phyloP scores from a whole-genome alignment of 2,888 invertebrate species.

The Choristoneura rosaceana region DNA sequence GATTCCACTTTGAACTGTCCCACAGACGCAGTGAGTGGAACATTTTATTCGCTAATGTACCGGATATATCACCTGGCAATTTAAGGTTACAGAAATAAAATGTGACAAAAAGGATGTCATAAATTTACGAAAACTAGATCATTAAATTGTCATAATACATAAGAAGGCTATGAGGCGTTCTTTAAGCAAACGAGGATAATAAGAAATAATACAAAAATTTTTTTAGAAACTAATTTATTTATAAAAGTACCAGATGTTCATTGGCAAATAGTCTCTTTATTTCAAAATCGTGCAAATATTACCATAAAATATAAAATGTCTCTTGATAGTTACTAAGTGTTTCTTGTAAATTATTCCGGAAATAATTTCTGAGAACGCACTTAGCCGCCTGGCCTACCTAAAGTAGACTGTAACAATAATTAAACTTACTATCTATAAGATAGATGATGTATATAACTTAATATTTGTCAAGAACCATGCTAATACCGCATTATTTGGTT shows the following conservation, averaged over 20 bases:
- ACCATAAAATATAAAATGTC: constrained; percentile 36
- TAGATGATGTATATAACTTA: constrained; percentile 62
- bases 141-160: neutral
- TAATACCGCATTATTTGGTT: constrained; percentile 75
- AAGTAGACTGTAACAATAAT: constrained; percentile 54
- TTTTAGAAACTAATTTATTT: constrained; percentile 33
- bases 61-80: constrained; percentile 13
- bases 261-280: constrained; percentile 25
- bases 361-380: constrained; percentile 76
- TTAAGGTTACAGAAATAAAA: neutral
- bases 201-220: constrained; percentile 3
- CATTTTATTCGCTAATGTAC: constrained; percentile 11
- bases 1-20: constrained; percentile 60
- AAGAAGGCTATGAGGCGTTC: neutral
- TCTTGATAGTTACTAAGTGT: constrained; percentile 50
- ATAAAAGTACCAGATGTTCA: constrained; percentile 31
- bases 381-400: constrained; percentile 53
- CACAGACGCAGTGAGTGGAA: constrained; percentile 49
- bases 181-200: neutral
- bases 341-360: constrained; percentile 75
- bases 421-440: constrained; percentile 74
- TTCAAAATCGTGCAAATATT: constrained; percentile 31
- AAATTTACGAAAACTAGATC: neutral
- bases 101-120: neutral
- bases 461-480: constrained; percentile 60